Percentiles rank a stretch among this genome's conserved stretches.
These are phyloP conservation scores for Paracanthobrama guichenoti DNA, from an alignment of 2,113 vertebrate genomes.

Conservation along the genomic window DNA sequence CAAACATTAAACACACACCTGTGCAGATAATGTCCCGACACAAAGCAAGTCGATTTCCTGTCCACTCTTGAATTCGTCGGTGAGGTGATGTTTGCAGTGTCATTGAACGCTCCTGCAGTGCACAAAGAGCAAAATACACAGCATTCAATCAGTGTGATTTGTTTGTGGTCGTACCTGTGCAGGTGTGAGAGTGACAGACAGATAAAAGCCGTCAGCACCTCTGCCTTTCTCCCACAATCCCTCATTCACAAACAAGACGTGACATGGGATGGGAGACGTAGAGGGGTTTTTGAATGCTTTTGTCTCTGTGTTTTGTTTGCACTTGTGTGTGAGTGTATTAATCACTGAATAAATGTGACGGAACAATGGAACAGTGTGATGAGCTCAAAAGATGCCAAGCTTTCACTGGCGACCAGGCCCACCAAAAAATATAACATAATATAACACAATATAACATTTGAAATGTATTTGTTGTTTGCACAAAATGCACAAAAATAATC, in stretches of 20 bases:
- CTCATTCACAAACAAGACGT: slow-evolving; percentile 56
- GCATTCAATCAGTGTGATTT: slow-evolving; percentile 12
- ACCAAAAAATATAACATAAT: background rate
- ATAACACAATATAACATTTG: background rate
- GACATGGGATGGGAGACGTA: slow-evolving; percentile 52
- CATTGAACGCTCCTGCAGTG: background rate
- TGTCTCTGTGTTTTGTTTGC: slow-evolving; percentile 18
- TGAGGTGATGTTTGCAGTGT: slow-evolving; percentile 31
- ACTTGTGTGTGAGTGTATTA: slow-evolving; percentile 8
- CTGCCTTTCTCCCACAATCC: slow-evolving; percentile 20
- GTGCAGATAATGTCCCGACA: slow-evolving; percentile 31
- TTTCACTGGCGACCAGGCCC: background rate
- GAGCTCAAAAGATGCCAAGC: background rate
- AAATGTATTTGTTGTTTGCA: background rate
- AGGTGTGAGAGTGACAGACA: slow-evolving; percentile 50
- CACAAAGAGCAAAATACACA: slow-evolving; percentile 29
- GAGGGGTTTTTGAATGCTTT: background rate
- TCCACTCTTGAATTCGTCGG: slow-evolving; percentile 37
- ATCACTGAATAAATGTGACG: background rate
- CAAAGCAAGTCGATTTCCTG: slow-evolving; percentile 23
- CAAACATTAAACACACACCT: slow-evolving; percentile 35
- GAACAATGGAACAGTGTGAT: background rate
- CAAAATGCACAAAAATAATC: background rate
- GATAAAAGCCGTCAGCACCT: slow-evolving; percentile 52
- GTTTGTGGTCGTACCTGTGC: slow-evolving; percentile 17